phyloP scores from a whole-genome alignment of 2,888 invertebrate genomes.

The Fragum fragum region DNA sequence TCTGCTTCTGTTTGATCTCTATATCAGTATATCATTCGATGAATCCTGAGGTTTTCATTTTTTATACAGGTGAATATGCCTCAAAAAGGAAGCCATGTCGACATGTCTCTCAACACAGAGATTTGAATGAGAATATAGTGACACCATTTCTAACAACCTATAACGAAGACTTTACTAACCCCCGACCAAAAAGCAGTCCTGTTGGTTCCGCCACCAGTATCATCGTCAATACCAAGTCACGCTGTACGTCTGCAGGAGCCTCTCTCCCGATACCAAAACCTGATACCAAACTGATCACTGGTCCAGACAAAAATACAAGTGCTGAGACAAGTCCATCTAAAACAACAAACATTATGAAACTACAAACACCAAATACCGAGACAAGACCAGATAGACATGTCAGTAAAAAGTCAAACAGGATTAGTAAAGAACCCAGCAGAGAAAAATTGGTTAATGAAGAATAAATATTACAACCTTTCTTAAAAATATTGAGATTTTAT shows the following conservation, averaged over 20 bases:
- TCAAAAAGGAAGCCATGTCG: conserved; percentile 50
- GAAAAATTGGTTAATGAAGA: neutral
- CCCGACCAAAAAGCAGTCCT: conserved; percentile 43
- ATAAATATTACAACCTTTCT: neutral
- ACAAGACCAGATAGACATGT: neutral
- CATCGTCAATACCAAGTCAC: neutral
- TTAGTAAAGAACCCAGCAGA: neutral
- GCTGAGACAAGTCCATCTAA: neutral
- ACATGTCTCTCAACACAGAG: conserved; percentile 49
- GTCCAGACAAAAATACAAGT: neutral
- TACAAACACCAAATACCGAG: neutral
- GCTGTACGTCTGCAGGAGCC: conserved; percentile 28
- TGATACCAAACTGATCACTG: neutral
- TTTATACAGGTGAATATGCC: conserved; percentile 24
- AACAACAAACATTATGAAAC: neutral
- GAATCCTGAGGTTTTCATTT: too few relatives aligned
- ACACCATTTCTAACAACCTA: conserved; percentile 61
- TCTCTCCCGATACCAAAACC: conserved; percentile 15
- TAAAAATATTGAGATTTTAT: neutral
- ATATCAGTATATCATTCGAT: too few relatives aligned
- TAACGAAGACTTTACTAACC: conserved; percentile 44
- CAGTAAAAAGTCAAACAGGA: neutral
- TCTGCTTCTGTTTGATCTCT: too few relatives aligned
- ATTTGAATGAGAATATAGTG: conserved; percentile 22
- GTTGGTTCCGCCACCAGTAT: neutral